Evolutionary conservation across 2,888 invertebrate genomes (phyloP).

Genomic region (Sesia bembeciformis): DNA sequence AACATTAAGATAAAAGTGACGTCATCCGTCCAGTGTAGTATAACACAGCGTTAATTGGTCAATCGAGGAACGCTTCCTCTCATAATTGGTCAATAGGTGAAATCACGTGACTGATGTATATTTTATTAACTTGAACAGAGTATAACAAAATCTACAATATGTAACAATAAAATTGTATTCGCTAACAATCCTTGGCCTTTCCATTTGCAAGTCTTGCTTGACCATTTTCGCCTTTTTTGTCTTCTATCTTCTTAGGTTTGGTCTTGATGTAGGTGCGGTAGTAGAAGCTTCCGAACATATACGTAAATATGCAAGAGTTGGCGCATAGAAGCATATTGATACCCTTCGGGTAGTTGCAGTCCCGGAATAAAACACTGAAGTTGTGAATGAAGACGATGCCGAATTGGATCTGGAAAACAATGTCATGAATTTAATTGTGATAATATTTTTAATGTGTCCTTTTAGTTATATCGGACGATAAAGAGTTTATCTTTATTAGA

Average conservation of each 20-base stretch:
- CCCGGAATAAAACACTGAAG: slow-evolving; percentile 76
- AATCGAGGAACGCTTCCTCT: too few relatives aligned
- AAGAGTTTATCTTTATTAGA: too few relatives aligned
- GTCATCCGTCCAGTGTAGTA: too few relatives aligned
- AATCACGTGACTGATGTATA: too few relatives aligned
- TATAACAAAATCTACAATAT: neutral
- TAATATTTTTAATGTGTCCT: neutral
- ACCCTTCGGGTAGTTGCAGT: slow-evolving; percentile 81
- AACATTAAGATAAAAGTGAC: too few relatives aligned
- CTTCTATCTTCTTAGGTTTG: slow-evolving; percentile 1
- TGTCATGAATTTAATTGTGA: neutral
- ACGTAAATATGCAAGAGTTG: slow-evolving; percentile 82
- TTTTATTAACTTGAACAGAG: too few relatives aligned
- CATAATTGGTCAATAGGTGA: too few relatives aligned
- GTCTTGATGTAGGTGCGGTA: slow-evolving; percentile 75
- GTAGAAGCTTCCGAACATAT: slow-evolving; percentile 86
- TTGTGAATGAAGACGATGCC: slow-evolving; percentile 83
- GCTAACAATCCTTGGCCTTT: slow-evolving; percentile 43
- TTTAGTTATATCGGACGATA: too few relatives aligned
- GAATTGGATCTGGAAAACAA: slow-evolving; percentile 80
- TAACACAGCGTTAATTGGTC: too few relatives aligned
- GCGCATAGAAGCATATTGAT: slow-evolving; percentile 78
- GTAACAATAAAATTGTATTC: neutral
- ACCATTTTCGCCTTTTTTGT: slow-evolving; percentile 20
- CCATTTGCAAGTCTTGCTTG: slow-evolving; percentile 15